These are phyloP conservation scores for Lepus europaeus DNA, from an alignment of 2,113 vertebrate genomes.

Conservation along the genomic window DNA sequence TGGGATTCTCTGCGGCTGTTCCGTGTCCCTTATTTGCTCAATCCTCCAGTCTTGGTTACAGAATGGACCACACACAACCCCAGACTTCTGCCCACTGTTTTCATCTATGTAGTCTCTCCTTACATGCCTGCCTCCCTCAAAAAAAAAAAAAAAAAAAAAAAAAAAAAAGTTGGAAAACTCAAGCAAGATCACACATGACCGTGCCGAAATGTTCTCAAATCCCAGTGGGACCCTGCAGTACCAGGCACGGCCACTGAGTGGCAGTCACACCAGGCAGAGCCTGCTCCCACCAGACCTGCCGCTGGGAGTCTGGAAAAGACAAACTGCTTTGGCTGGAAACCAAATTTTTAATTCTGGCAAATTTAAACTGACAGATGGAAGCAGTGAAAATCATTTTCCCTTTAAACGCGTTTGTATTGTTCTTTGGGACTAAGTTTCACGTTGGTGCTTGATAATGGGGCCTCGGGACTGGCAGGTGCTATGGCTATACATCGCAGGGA, in stretches of 20 bases:
- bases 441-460: neutral
- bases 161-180: neutral
- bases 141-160: neutral
- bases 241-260: constrained; percentile 45
- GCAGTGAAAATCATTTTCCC: neutral
- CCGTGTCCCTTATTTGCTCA: neutral
- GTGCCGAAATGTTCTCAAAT: neutral
- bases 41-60: neutral
- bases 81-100: neutral
- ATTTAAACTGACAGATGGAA: neutral
- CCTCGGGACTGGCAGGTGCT: accelerated
- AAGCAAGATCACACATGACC: accelerated
- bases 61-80: neutral
- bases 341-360: accelerated
- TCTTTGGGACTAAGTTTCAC: neutral
- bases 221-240: neutral
- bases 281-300: too few relatives aligned
- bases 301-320: too few relatives aligned
- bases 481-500: neutral
- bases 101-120: neutral
- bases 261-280: neutral
- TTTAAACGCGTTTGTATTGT: neutral
- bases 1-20: too few relatives aligned
- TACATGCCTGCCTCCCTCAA: accelerated
- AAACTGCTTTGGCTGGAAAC: neutral